Base-by-base conservation (phyloP, 2,888 invertebrate genomes). In the Nomada lathburiana region DNA sequence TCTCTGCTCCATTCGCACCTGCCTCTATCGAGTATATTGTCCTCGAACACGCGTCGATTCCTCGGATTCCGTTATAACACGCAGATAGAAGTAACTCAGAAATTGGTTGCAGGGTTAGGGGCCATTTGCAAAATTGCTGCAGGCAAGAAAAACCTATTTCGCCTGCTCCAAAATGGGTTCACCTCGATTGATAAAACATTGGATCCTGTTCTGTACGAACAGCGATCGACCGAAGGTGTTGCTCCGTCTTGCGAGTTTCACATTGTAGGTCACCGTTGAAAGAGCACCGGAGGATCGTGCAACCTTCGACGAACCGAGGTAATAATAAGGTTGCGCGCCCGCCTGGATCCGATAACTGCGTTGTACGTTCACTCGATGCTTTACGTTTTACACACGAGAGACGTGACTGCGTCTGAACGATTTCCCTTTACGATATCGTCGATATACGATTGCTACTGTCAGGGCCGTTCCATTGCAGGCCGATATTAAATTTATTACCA, bases 261-360 rank as follows among this genome's bases (percentile, higher is more conserved):
- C 26, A 73, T 81, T 78, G 59, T 81, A 70, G 81, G 78, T 65
- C 73, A 68, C 16, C 53, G 72, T 29, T 42, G 63, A 65, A 70
- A 83, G 76, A 80, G 63, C 67, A 65, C 20, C 63, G 72, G 67
- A 67, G 83, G 59, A 85, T 85, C 74, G 85, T 53, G 75, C 74
- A 83, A 73, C 80, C 85, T 86, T 86, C 86, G 80, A 47, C 78
- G 80, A 78, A 80, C 82, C 71, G 68, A 86, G 86, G 76, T 83
- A 85, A 85, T 86, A 76, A 79, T 83, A 86, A 79, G 83, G 80
- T 83, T 75, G 80, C 55, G 73, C 63, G 60, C 67, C 47, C 72
- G 72, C 72, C 7, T 53, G 77, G 75, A 80, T 83, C 80, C 83
- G 83, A 67, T 77, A 79, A 80, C 67, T 71, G 78, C 68, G 50